These are phyloP conservation scores for Sander vitreus DNA, from an alignment of 2,113 vertebrate species.

Conservation along the genomic window DNA sequence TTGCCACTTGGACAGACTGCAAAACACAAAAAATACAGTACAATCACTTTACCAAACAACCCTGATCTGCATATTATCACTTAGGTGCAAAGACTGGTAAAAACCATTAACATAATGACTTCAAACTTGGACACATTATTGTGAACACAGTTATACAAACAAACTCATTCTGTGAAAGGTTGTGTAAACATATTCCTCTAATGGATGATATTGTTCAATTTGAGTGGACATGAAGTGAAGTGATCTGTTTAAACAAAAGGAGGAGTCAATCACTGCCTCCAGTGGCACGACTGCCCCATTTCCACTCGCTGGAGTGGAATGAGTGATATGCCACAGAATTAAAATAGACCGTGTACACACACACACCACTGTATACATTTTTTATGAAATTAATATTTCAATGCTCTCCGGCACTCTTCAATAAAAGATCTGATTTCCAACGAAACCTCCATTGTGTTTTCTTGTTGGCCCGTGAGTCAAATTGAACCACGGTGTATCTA, in stretches of 20 bases:
- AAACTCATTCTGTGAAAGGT: constrained; percentile 39
- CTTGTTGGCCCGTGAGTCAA: constrained; percentile 63
- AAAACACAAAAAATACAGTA: constrained; percentile 22
- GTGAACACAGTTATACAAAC: constrained; percentile 38
- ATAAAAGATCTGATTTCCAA: constrained; percentile 83
- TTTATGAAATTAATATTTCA: constrained; percentile 87
- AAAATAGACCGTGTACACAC: constrained; percentile 84
- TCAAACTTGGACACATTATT: constrained; percentile 43
- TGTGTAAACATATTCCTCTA: constrained; percentile 45
- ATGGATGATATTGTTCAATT: constrained; percentile 54
- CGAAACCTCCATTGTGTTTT: constrained; percentile 78
- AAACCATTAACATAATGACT: constrained; percentile 48
- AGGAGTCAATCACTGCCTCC: constrained; percentile 74
- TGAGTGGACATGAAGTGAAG: constrained; percentile 64
- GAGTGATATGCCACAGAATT: constrained; percentile 82
- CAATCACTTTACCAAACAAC: constrained; percentile 20
- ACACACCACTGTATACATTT: constrained; percentile 81
- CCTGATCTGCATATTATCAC: constrained; percentile 24
- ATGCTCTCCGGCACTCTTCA: constrained; percentile 76
- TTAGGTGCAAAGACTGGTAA: constrained; percentile 19
- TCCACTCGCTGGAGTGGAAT: constrained; percentile 69
- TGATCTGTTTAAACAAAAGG: constrained; percentile 70
- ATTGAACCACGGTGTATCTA: constrained; percentile 66
- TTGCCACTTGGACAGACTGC: constrained; percentile 93
- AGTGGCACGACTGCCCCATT: constrained; percentile 76